Evolutionary conservation across 2,113 vertebrate genomes (phyloP), one percentile per base, ranked within the genome.

Genomic region (Asarcornis scutulata): DNA sequence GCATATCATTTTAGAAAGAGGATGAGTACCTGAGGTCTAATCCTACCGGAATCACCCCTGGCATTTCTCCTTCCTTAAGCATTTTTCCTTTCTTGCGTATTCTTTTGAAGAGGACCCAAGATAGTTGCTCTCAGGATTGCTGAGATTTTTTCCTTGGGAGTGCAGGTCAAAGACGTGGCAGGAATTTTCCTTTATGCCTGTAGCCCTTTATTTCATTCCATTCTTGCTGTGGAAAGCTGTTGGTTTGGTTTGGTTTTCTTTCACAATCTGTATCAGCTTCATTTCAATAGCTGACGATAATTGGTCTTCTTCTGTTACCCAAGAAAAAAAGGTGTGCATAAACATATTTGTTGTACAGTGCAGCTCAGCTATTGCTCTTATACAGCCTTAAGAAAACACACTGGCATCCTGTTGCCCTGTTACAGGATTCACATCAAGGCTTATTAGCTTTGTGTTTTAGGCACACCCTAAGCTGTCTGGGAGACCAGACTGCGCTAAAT

Each of bases 241-340:
- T 81, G 11, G 4, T 55, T 48, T 81, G 13, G 4, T 59, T 83
- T 64, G 21, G 32, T 60, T 91, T 87, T 76, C n/a, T 86, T 86
- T 83, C 53, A 73, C 50, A 50, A 72, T 75, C 44, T 72, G 4
- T 56, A 56, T 60, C 81, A 58, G 44, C 25, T n/a, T 89, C 11
- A 56, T 91, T 93, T 92, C 48, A 40, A 58, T 53, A 89, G 38
- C 14, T 81, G 73, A 72, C 38, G 38, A 71, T 83, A 95, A 91
- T 77, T 78, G 86, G 48, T 60, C 32, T 85, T 53, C 4, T 2
- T 76, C 66, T 79, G 50, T 44, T 56, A 34, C 9, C 18, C 44
- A 25, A 15, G 20, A 23, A 31, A 50, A 31, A 50, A 48, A 48
- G 12, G 27, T 55, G 9, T 53, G 13, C 10, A 55, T 42, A n/a